phyloP scores from a whole-genome alignment of 2,888 invertebrate genomes.

The Octodonta nipae region DNA sequence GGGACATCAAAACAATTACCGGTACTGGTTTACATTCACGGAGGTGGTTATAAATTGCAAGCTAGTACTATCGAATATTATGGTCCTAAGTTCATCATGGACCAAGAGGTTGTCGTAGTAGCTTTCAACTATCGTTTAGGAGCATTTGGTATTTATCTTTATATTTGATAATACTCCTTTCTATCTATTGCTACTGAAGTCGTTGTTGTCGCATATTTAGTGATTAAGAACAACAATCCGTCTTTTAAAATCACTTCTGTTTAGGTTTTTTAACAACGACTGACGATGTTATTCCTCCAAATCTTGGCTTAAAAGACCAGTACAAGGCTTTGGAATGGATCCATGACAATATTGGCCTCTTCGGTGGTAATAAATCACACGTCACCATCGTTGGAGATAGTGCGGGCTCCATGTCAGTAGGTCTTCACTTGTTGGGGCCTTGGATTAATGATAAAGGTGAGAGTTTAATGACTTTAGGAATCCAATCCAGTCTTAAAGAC shows the following conservation, averaged over 20 bases:
- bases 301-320: not conserved
- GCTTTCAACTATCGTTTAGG: not conserved
- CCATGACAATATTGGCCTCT: not conserved
- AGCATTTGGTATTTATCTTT: not conserved
- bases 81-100: not conserved
- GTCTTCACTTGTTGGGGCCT: constrained; percentile 2
- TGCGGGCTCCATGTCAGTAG: constrained; percentile 1
- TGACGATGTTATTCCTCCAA: not conserved
- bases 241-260: too few relatives aligned
- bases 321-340: not conserved
- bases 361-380: not conserved
- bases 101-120: not conserved
- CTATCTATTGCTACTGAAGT: too few relatives aligned
- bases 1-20: too few relatives aligned
- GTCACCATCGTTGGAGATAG: constrained; percentile 1
- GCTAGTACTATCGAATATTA: not conserved
- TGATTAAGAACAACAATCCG: too few relatives aligned
- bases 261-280: not conserved
- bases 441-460: constrained; percentile 4
- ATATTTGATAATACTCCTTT: too few relatives aligned
- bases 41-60: not conserved
- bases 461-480: too few relatives aligned
- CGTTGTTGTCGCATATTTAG: too few relatives aligned
- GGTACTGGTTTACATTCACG: not conserved
- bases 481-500: too few relatives aligned